phyloP scores from a whole-genome alignment of 2,888 invertebrate species.

The Tridacna gigas region DNA sequence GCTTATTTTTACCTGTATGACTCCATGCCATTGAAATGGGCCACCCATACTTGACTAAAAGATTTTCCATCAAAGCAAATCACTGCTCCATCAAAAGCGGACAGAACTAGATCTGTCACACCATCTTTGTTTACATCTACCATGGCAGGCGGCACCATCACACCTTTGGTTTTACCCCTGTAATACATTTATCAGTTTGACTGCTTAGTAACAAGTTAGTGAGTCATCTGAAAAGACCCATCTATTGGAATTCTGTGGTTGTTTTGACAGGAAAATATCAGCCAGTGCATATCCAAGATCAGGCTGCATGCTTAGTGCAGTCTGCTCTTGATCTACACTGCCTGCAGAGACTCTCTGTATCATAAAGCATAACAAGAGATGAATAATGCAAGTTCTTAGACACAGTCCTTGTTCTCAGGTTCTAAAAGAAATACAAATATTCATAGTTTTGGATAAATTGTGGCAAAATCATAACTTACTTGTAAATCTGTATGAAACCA shows the following conservation, averaged over 20 bases:
- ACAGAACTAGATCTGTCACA: slow-evolving; percentile 75
- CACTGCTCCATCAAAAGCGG: slow-evolving; percentile 77
- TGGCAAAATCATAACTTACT: slow-evolving; percentile 51
- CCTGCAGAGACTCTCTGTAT: too few species aligned
- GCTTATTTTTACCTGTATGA: slow-evolving; percentile 75
- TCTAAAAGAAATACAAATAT: too few species aligned
- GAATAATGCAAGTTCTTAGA: too few species aligned
- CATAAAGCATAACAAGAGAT: too few species aligned
- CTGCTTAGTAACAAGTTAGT: too few species aligned
- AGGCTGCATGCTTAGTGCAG: too few species aligned
- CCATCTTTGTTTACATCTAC: slow-evolving; percentile 79
- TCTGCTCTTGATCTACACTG: too few species aligned
- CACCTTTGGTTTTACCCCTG: slow-evolving; percentile 74
- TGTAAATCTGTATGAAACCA: slow-evolving; percentile 71
- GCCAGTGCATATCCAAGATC: too few species aligned
- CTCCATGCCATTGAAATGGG: slow-evolving; percentile 70
- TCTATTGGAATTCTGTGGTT: too few species aligned
- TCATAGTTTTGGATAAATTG: not conserved
- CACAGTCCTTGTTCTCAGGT: too few species aligned
- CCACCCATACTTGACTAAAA: slow-evolving; percentile 71
- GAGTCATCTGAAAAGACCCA: too few species aligned
- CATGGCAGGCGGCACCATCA: slow-evolving; percentile 80
- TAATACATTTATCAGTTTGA: not conserved
- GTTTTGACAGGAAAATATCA: too few species aligned
- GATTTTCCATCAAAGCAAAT: slow-evolving; percentile 75